Evolutionary conservation across 2,113 vertebrate species (phyloP).

Genomic region (Junco hyemalis): DNA sequence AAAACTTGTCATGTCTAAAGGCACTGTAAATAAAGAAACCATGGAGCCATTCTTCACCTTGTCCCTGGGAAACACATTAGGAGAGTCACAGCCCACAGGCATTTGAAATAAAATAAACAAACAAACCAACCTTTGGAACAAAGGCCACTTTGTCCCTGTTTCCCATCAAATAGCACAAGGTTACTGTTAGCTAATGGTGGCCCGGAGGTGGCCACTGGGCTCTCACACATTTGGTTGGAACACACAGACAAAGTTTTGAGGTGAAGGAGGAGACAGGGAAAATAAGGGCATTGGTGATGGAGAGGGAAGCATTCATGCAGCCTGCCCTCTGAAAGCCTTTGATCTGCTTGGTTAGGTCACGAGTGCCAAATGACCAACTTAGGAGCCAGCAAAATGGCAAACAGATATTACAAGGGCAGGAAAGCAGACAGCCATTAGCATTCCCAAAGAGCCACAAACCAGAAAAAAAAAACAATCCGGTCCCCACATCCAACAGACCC

Average conservation of each 20-base stretch:
- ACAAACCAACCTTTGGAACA: constrained; percentile 11
- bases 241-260: not conserved
- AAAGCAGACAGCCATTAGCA: constrained; percentile 66
- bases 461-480: not conserved
- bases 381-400: constrained; percentile 62
- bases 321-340: constrained; percentile 48
- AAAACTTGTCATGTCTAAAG: constrained; percentile 28
- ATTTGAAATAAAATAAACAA: constrained; percentile 51
- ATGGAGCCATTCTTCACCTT: constrained; percentile 54
- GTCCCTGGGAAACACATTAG: constrained; percentile 35
- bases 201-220: not conserved
- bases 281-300: not conserved
- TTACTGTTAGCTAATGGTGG: not conserved
- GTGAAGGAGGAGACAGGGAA: constrained; percentile 23
- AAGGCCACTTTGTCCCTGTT: constrained; percentile 11
- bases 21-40: constrained; percentile 21
- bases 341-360: constrained; percentile 59
- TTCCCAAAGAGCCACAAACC: constrained; percentile 66
- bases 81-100: constrained; percentile 31
- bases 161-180: not conserved
- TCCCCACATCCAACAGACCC: constrained; percentile 62
- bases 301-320: constrained; percentile 34
- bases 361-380: constrained; percentile 60
- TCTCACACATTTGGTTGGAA: not conserved
- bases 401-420: constrained; percentile 64